These are phyloP conservation scores for Blera fallax DNA, from an alignment of 2,888 invertebrate species.

Conservation along the genomic window DNA sequence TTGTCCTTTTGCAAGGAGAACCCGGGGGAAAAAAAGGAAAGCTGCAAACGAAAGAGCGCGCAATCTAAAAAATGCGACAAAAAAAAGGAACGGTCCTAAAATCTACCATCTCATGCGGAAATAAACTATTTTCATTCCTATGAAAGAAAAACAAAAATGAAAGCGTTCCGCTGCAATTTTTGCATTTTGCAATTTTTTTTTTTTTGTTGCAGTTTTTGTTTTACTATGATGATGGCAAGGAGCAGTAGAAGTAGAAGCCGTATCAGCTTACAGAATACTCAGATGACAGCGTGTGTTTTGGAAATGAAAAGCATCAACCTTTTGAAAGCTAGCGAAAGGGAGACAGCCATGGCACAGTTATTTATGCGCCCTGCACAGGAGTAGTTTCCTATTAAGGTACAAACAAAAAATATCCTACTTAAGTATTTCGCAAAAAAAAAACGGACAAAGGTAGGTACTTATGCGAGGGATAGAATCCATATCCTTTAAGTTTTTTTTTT, in stretches of 20 bases:
- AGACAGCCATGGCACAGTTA: constrained; percentile 21
- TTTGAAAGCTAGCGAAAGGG: not conserved
- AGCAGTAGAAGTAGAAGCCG: not conserved
- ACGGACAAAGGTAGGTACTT: not conserved
- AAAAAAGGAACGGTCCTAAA: constrained; percentile 53
- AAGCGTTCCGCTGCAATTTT: constrained; percentile 31
- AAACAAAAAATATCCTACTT: constrained; percentile 7
- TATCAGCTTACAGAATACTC: constrained; percentile 10
- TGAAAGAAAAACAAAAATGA: constrained; percentile 30
- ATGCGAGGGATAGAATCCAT: not conserved
- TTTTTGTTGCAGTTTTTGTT: constrained; percentile 1
- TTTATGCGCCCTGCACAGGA: constrained; percentile 33
- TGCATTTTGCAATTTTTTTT: too few relatives aligned
- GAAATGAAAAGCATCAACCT: constrained; percentile 53
- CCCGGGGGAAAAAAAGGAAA: not conserved
- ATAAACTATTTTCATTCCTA: constrained; percentile 63
- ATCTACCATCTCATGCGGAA: constrained; percentile 66
- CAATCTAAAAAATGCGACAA: constrained; percentile 15
- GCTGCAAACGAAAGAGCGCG: constrained; percentile 20
- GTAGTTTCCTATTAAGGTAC: constrained; percentile 42
- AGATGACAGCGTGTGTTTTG: constrained; percentile 34
- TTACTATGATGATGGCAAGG: not conserved
- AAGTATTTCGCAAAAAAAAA: constrained; percentile 2
- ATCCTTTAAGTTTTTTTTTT: constrained; percentile 4
- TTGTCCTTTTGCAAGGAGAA: constrained; percentile 33